A percentile compares a stretch with the other conserved stretches of the same genome.
These are phyloP conservation scores for Cephus spinipes DNA, from an alignment of 2,888 invertebrate genomes.

Conservation along the genomic window DNA sequence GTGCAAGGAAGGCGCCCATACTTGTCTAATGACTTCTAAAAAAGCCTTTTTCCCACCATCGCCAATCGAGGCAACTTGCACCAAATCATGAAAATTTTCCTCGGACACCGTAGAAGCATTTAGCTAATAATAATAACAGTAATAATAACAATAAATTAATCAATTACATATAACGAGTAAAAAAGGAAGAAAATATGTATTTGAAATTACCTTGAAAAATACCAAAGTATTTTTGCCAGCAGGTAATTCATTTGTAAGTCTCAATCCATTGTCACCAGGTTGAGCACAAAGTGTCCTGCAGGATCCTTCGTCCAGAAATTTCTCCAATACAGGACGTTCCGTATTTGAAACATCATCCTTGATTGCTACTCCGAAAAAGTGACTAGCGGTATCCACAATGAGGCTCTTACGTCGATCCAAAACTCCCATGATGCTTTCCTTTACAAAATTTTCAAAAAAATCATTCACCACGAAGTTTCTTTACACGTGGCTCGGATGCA, in stretches of 20 bases:
- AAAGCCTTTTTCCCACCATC: conserved; percentile 47
- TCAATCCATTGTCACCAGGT: conserved; percentile 36
- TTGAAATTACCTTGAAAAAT: conserved; percentile 57
- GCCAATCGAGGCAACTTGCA: conserved; percentile 57
- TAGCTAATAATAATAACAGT: conserved; percentile 37
- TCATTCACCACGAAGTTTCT: no score
- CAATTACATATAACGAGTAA: background rate
- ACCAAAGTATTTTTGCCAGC: conserved; percentile 53
- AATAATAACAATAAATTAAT: conserved; percentile 6
- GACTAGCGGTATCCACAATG: conserved; percentile 55
- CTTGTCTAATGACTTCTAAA: conserved; percentile 58
- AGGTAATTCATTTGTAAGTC: conserved; percentile 48
- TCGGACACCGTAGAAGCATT: conserved; percentile 49
- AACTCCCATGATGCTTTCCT: conserved; percentile 37
- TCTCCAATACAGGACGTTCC: conserved; percentile 44
- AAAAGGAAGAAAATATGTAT: background rate
- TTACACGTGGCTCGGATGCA: no score
- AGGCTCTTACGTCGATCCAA: conserved; percentile 49
- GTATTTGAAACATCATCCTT: conserved; percentile 27
- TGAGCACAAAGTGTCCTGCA: conserved; percentile 55
- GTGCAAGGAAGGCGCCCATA: conserved; percentile 58
- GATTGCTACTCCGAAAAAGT: conserved; percentile 51
- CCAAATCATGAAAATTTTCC: conserved; percentile 59
- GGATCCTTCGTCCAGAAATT: conserved; percentile 53
- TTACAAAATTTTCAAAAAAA: background rate